Evolutionary conservation across 1,140 invertebrate genomes (phyloP).

Genomic region (Sitobion miscanthi): DNA sequence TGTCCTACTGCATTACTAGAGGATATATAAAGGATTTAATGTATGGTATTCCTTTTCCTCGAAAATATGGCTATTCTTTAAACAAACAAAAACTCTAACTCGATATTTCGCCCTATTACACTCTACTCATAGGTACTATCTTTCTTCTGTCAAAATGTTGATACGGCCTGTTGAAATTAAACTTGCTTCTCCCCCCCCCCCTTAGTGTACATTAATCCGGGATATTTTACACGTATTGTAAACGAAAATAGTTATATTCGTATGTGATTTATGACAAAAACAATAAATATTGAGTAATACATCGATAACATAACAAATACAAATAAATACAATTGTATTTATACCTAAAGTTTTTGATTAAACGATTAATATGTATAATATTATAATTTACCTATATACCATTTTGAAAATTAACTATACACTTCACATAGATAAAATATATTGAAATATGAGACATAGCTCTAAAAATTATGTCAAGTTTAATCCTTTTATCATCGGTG

Average conservation of each 20-base stretch:
- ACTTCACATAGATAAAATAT: neutral
- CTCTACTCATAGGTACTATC: neutral
- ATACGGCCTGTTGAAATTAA: neutral
- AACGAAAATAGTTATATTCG: neutral
- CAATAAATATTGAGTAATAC: neutral
- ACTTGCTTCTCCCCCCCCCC: neutral
- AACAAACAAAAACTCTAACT: neutral
- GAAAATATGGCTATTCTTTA: neutral
- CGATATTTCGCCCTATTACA: neutral
- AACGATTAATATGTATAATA: neutral
- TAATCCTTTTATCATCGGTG: neutral
- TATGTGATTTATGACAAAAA: slow-evolving; percentile 2
- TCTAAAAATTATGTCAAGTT: neutral
- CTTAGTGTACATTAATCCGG: neutral
- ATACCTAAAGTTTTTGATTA: neutral
- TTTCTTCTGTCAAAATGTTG: neutral
- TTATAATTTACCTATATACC: neutral
- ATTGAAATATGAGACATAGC: slow-evolving; percentile 6
- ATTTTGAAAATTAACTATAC: neutral
- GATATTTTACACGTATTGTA: neutral
- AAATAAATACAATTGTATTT: neutral
- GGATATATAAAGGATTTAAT: neutral
- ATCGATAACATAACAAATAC: neutral
- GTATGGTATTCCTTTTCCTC: neutral
- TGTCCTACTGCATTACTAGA: neutral